Percentiles rank a stretch among this genome's conserved stretches.
phyloP scores from a whole-genome alignment of 2,797 vertebrate species.

The Babyrousa celebensis region DNA sequence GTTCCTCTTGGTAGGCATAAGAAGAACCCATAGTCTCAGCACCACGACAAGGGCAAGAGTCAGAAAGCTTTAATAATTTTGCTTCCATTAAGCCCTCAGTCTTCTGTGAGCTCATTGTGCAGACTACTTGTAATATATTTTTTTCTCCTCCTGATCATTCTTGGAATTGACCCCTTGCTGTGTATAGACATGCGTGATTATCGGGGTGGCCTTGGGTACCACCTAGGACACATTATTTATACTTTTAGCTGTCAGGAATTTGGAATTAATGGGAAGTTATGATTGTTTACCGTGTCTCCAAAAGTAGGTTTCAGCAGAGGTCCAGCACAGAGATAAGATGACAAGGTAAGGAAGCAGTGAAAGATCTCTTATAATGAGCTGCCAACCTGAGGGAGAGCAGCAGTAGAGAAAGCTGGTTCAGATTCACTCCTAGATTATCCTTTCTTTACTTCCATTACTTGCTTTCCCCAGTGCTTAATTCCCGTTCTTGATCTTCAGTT shows the following conservation, averaged over 20 bases:
- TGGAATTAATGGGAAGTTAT: not conserved
- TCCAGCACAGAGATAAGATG: not conserved
- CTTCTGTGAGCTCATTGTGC: not conserved
- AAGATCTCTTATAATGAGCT: not conserved
- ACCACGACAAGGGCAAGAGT: not conserved
- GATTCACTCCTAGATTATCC: not conserved
- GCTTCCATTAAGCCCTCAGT: slow-evolving; percentile 47
- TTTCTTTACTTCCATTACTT: not conserved
- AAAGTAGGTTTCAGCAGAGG: not conserved
- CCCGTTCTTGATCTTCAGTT: slow-evolving; percentile 17
- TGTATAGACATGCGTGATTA: not conserved
- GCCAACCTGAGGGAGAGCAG: not conserved
- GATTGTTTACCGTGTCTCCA: not conserved
- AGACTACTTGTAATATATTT: not conserved
- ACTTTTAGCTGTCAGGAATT: not conserved
- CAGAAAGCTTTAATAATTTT: slow-evolving; percentile 67
- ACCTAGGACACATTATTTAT: not conserved
- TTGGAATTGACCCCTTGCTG: not conserved
- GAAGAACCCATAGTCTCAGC: not conserved
- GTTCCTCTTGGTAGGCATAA: slow-evolving; percentile 20
- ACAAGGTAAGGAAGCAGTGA: not conserved
- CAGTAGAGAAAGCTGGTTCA: not conserved
- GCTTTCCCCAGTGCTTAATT: not conserved
- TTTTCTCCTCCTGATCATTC: not conserved
- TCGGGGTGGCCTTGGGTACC: not conserved